These are phyloP conservation scores for Siphamia tubifer DNA, from an alignment of 2,113 vertebrate species.

Conservation along the genomic window DNA sequence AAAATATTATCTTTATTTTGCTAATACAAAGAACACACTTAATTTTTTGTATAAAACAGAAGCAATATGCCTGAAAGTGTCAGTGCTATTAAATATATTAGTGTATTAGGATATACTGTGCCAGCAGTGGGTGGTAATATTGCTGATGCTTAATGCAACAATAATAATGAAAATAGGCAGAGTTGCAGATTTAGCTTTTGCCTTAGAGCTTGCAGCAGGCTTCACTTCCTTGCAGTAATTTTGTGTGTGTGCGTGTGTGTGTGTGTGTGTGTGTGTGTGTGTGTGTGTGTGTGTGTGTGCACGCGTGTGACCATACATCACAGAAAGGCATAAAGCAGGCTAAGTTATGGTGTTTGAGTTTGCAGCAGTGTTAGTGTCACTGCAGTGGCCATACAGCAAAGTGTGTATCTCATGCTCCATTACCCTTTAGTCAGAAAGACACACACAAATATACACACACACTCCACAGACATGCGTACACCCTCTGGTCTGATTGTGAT, in stretches of 20 bases:
- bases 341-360: constrained; percentile 52
- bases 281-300: too few relatives aligned
- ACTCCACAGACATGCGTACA: constrained; percentile 11
- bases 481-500: constrained; percentile 74
- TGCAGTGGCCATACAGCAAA: constrained; percentile 64
- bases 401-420: constrained; percentile 75
- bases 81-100: not conserved
- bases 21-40: not conserved
- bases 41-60: not conserved
- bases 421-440: constrained; percentile 63
- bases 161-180: not conserved
- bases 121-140: not conserved
- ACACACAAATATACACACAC: constrained; percentile 17
- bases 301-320: not conserved
- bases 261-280: constrained; percentile 1
- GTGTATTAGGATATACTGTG: not conserved
- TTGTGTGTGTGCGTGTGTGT: not conserved
- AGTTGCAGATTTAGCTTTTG: not conserved
- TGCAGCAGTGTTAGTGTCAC: constrained; percentile 57
- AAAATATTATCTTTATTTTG: not conserved
- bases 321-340: constrained; percentile 11
- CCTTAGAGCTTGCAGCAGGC: not conserved
- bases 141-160: not conserved
- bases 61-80: not conserved
- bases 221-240: constrained; percentile 1